phyloP scores from a whole-genome alignment of 2,797 vertebrate genomes.

The Australoheros facetus region DNA sequence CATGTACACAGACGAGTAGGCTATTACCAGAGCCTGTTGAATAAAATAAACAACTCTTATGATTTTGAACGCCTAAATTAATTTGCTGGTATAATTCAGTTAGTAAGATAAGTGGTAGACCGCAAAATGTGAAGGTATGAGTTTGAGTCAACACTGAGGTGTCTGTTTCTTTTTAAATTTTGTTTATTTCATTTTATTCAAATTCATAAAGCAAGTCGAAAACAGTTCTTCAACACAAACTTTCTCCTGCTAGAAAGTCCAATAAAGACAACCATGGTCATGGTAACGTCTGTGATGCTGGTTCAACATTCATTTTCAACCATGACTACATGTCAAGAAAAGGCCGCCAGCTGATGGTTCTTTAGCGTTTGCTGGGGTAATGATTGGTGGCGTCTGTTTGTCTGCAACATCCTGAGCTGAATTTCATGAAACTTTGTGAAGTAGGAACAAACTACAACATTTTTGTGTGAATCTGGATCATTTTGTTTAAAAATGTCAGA shows the following conservation, averaged over 20 bases:
- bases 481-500: too few relatives aligned
- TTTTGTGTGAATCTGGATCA: neutral
- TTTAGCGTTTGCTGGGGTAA: neutral
- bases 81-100: too few relatives aligned
- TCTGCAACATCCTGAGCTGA: too few relatives aligned
- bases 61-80: neutral
- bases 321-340: neutral
- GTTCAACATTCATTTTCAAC: neutral
- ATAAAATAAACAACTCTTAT: neutral
- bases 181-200: neutral
- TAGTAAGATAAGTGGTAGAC: too few relatives aligned
- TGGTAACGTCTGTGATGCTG: too few relatives aligned
- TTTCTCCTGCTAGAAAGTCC: too few relatives aligned
- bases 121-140: neutral
- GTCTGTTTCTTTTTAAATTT: neutral
- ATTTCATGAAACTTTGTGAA: too few relatives aligned
- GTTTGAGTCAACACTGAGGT: neutral
- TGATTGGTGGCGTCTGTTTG: fast-evolving
- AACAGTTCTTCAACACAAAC: too few relatives aligned
- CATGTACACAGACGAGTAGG: neutral
- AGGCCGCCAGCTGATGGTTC: neutral
- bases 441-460: neutral
- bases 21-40: neutral
- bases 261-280: too few relatives aligned
- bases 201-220: too few relatives aligned